These are phyloP conservation scores for Vanessa cardui DNA, from an alignment of 2,888 invertebrate genomes.

Conservation along the genomic window DNA sequence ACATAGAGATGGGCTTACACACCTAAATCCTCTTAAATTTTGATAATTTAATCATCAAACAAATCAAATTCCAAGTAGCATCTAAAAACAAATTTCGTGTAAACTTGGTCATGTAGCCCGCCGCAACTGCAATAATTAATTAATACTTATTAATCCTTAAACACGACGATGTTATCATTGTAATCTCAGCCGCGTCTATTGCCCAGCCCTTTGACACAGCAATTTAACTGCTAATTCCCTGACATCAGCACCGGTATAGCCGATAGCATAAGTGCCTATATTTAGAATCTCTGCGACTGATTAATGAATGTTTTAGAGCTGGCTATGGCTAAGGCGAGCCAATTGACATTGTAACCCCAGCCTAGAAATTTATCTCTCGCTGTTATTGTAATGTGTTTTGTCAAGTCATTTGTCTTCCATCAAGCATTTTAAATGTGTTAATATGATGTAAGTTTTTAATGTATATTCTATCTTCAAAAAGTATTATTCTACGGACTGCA, in stretches of 20 bases:
- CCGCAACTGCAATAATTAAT: background rate
- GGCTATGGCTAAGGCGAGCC: slow-evolving; percentile 57
- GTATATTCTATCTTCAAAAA: no score
- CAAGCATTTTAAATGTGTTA: background rate
- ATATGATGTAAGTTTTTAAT: no score
- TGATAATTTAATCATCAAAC: no score
- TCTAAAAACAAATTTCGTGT: background rate
- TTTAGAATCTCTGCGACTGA: slow-evolving; percentile 79
- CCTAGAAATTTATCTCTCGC: slow-evolving; percentile 41
- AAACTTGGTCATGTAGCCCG: no score
- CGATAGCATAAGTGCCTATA: slow-evolving; percentile 79
- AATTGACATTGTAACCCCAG: slow-evolving; percentile 75
- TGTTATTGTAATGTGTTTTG: slow-evolving; percentile 36
- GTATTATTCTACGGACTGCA: no score
- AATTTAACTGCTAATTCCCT: slow-evolving; percentile 40
- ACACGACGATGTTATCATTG: slow-evolving; percentile 5
- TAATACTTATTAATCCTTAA: slow-evolving; percentile 2
- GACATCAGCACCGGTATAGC: slow-evolving; percentile 69
- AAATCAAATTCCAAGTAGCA: no score
- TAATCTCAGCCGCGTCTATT: slow-evolving; percentile 16
- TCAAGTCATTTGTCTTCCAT: slow-evolving; percentile 18
- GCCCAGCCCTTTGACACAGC: slow-evolving; percentile 36
- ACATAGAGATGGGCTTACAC: no score
- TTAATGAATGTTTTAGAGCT: slow-evolving; percentile 66
- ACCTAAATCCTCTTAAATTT: no score